Conservation (phyloP, 1,140 invertebrate species). For the Aphelinus atriplicis region DNA sequence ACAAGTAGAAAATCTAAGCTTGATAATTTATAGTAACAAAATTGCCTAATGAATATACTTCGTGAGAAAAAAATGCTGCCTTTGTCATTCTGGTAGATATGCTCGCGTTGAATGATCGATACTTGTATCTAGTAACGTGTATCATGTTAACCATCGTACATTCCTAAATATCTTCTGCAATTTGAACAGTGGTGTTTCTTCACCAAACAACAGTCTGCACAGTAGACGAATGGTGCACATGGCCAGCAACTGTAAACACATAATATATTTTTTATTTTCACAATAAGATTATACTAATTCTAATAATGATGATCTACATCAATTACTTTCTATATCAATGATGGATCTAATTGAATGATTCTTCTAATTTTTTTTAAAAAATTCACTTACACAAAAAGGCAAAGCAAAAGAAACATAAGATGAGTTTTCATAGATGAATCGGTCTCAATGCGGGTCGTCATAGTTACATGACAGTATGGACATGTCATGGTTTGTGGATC, state of each 20-base stretch:
- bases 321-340: no score
- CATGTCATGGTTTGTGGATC: conserved; percentile 63
- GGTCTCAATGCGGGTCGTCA: conserved; percentile 64
- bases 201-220: conserved; percentile 69
- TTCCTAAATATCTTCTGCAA: conserved; percentile 70
- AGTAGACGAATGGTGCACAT: conserved; percentile 45
- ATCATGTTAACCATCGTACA: no score
- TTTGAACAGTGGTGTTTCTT: conserved; percentile 75
- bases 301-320: no score
- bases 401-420: conserved; percentile 69
- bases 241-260: conserved; percentile 46
- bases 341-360: no score
- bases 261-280: conserved; percentile 3
- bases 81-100: no score
- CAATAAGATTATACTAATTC: no score
- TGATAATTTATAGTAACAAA: no score
- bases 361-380: background rate
- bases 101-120: no score
- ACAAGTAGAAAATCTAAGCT: no score
- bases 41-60: no score
- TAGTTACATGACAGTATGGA: conserved; percentile 66
- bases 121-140: no score
- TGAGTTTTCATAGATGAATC: conserved; percentile 70
- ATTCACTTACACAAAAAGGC: conserved; percentile 66
- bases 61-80: no score